These are phyloP conservation scores for Trisateles emortualis DNA, from an alignment of 2,888 invertebrate species.

Conservation along the genomic window DNA sequence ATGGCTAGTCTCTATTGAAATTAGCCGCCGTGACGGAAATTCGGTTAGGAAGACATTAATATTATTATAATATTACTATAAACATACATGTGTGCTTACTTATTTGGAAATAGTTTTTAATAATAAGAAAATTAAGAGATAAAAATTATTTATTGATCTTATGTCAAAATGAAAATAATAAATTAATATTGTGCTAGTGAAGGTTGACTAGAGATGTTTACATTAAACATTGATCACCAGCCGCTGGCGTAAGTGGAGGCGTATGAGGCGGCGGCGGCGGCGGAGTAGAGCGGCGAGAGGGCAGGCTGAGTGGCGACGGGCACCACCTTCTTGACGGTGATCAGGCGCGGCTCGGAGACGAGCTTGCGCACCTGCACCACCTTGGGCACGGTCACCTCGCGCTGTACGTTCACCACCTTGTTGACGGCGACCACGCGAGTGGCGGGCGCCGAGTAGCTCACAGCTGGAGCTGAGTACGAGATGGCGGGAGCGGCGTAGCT, in stretches of 20 bases:
- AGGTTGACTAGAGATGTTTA: too few relatives aligned
- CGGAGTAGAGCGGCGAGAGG: background rate
- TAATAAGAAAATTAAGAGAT: too few relatives aligned
- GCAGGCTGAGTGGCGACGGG: background rate
- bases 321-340: background rate
- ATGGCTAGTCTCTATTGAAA: too few relatives aligned
- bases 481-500: background rate
- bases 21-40: too few relatives aligned
- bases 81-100: too few relatives aligned
- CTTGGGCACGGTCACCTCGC: background rate
- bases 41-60: too few relatives aligned
- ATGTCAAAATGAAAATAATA: background rate
- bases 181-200: too few relatives aligned
- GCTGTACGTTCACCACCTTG: background rate
- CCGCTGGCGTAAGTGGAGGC: constrained; percentile 29
- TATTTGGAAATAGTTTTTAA: too few relatives aligned
- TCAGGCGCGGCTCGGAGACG: constrained; percentile 1
- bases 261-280: background rate
- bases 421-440: background rate
- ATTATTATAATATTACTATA: too few relatives aligned
- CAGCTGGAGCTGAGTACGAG: constrained; percentile 7
- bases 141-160: too few relatives aligned
- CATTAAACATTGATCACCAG: background rate
- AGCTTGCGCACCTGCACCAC: background rate
- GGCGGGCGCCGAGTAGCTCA: background rate